phyloP scores from a whole-genome alignment of 2,113 vertebrate genomes.

The Aplodontia rufa region DNA sequence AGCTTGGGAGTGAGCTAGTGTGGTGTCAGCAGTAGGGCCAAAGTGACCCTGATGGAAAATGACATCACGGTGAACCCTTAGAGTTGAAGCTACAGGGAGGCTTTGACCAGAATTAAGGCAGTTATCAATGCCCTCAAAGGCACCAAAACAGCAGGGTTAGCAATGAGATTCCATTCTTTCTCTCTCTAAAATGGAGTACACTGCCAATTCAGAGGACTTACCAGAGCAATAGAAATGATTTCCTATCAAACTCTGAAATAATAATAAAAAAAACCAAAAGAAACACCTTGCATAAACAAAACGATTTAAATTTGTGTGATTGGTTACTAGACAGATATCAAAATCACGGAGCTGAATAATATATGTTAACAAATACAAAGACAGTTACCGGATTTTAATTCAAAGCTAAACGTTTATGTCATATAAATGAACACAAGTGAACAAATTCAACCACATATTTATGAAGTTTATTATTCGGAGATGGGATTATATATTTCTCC shows the following conservation, averaged over 20 bases:
- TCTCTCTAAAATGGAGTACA: not conserved
- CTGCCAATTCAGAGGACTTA: no score
- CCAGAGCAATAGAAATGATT: not conserved
- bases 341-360: not conserved
- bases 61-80: not conserved
- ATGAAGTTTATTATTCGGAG: not conserved
- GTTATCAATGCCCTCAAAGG: not conserved
- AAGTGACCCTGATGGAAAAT: not conserved
- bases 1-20: no score
- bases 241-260: not conserved
- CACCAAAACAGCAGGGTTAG: not conserved
- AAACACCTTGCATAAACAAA: not conserved
- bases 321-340: not conserved
- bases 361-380: not conserved
- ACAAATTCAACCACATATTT: not conserved
- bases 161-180: fast-evolving
- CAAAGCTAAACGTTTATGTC: not conserved
- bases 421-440: not conserved
- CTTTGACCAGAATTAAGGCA: not conserved
- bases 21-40: not conserved
- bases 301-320: not conserved
- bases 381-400: not conserved
- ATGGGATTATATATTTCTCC: not conserved
- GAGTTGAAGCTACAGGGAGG: not conserved
- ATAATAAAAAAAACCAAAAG: not conserved